A percentile compares a stretch with the other conserved stretches of the same genome.
phyloP scores from a whole-genome alignment of 2,888 invertebrate species.

The Caenorhabditis wallacei region DNA sequence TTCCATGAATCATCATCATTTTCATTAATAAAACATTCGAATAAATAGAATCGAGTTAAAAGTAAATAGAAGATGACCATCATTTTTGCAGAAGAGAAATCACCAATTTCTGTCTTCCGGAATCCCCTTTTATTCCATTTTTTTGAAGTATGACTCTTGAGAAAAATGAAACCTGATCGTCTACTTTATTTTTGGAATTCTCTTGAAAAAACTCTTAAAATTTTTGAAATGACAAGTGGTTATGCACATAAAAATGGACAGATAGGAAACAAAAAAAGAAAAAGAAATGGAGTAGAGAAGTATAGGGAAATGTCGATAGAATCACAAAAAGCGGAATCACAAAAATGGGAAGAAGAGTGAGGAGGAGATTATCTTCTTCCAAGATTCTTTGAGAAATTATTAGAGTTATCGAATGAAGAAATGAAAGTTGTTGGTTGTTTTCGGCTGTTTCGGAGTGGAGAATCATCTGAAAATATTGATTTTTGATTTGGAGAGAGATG shows the following conservation, averaged over 20 bases:
- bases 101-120: conserved; percentile 20
- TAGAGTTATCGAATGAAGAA: conserved; percentile 60
- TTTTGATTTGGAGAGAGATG: background rate
- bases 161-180: conserved; percentile 47
- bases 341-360: conserved; percentile 2
- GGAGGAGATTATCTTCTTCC: conserved; percentile 35
- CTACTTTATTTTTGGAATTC: conserved; percentile 47
- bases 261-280: background rate
- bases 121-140: conserved; percentile 26
- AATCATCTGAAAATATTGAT: conserved; percentile 54
- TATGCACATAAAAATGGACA: conserved; percentile 2
- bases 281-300: conserved; percentile 5
- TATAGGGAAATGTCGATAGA: conserved; percentile 44
- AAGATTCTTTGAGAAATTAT: conserved; percentile 55
- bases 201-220: conserved; percentile 13
- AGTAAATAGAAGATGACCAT: conserved; percentile 29
- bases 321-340: conserved; percentile 50
- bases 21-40: conserved; percentile 21
- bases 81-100: background rate
- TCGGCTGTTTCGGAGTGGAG: conserved; percentile 62
- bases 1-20: conserved; percentile 58
- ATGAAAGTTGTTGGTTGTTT: conserved; percentile 59
- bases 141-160: conserved; percentile 33
- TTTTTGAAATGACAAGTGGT: conserved; percentile 15
- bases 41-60: conserved; percentile 9